Evolutionary conservation across 1,140 invertebrate genomes (phyloP).

Genomic region (Neodiprion lecontei): DNA sequence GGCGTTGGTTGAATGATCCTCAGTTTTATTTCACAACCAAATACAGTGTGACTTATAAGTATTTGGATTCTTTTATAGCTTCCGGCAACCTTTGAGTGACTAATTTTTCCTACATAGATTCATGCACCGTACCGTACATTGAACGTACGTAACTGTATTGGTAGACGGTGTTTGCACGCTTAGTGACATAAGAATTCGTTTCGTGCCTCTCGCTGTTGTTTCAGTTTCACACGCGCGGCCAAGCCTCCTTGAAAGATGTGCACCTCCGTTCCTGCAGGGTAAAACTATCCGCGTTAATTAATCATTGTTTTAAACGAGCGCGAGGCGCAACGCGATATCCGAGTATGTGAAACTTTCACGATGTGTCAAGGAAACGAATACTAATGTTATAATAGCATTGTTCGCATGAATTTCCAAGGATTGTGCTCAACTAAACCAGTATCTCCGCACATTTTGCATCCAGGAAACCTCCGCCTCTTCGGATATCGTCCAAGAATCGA

Average conservation of each 20-base stretch:
- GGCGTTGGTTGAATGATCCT: too few species aligned
- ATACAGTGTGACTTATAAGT: background rate
- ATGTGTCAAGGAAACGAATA: background rate
- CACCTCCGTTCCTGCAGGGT: too few species aligned
- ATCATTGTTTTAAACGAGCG: background rate
- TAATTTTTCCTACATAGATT: background rate
- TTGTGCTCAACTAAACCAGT: too few species aligned
- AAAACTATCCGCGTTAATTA: background rate
- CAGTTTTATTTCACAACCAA: background rate
- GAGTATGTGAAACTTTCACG: background rate
- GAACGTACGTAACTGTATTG: too few species aligned
- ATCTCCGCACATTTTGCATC: background rate
- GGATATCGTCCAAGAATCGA: background rate
- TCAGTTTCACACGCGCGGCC: background rate
- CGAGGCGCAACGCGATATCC: background rate
- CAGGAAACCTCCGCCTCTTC: background rate
- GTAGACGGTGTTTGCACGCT: background rate
- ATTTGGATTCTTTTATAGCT: background rate
- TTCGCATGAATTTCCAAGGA: too few species aligned
- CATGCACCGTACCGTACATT: too few species aligned
- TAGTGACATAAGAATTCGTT: background rate
- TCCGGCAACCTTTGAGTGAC: background rate
- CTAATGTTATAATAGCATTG: too few species aligned
- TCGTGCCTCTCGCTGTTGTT: background rate
- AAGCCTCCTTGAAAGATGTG: background rate